Base-by-base conservation (phyloP, 64 coral and sea anemone genomes). In the Pachyseris speciosa region DNA sequence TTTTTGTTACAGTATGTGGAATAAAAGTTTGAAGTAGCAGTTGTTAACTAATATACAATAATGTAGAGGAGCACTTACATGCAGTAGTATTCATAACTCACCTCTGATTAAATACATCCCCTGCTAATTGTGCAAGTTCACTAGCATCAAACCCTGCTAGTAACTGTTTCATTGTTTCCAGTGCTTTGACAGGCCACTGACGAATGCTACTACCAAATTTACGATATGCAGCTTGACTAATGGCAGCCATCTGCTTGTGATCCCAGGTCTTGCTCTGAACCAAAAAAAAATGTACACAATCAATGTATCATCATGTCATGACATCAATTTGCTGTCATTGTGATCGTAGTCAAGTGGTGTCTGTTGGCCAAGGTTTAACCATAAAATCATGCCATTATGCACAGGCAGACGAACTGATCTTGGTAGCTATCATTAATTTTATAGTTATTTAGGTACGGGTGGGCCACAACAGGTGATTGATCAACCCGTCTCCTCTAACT, bases 211-310 rank as follows among this genome's bases (percentile, higher is more conserved):
- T 34, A 41, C 94, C 94, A 93, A 84, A 96, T 63, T 89, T 96
- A 24, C 57, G 92, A 79, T 86, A 96, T 9, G 90, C 85, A 37
- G 85, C 90, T 61, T 96, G 92, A 45, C 59, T 72, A 30, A 96
- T 58, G 61, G 94, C 94, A 5, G 90, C 85, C 49, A 96, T 78
- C 60, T 96, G 85, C 32, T 93, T 90, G 3, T n/a, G 55, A 59
- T 96, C 85, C 94, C 94, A 96, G 17, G 61, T 59, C 19, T 96
- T 52, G 8, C 63, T 80, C 94, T 96, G 24, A 51, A 30, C 83
- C 8, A 36, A 57, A 31, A 4, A 55, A 47, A 40, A 22, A 22
- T 10, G 27, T 9, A 25, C 16, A 1, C 19, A 30, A 40, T 36
- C 2, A 66, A 48, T 19, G 1, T n/a, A n/a, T n/a, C n/a, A n/a